Percentiles rank a stretch among this genome's conserved stretches.
Evolutionary conservation across 92 coral and sea anemone genomes (phyloP).

Genomic region (Plumapathes pennacea): DNA sequence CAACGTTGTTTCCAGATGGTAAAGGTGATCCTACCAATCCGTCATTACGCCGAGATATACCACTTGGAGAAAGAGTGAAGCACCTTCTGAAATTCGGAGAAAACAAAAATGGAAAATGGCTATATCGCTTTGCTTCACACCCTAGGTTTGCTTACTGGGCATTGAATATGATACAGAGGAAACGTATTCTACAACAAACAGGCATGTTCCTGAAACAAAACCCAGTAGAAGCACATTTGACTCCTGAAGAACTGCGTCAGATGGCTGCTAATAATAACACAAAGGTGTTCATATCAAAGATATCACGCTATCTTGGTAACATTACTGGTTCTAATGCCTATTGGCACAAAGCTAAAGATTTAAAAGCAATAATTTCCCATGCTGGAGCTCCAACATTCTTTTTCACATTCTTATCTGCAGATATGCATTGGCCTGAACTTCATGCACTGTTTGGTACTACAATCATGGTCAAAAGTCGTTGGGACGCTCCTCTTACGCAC

Average conservation of each 20-base stretch:
- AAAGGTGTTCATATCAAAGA: conserved; percentile 34
- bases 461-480: no score
- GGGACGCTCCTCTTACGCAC: no score
- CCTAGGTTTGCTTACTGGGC: conserved; percentile 76
- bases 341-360: conserved; percentile 68
- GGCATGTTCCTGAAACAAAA: conserved; percentile 57
- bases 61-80: conserved; percentile 32
- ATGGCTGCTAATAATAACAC: conserved; percentile 38
- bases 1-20: conserved; percentile 57
- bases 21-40: conserved; percentile 54
- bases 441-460: conserved; percentile 42
- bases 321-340: conserved; percentile 63
- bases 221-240: conserved; percentile 64
- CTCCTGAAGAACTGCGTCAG: conserved; percentile 46
- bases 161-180: conserved; percentile 59
- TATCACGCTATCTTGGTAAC: conserved; percentile 49
- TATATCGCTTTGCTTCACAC: conserved; percentile 56
- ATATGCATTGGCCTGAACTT: conserved; percentile 71
- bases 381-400: conserved; percentile 66
- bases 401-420: conserved; percentile 71
- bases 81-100: conserved; percentile 55
- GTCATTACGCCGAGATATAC: conserved; percentile 34
- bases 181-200: conserved; percentile 56
- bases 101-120: conserved; percentile 37
- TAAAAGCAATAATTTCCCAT: conserved; percentile 62